Conservation (phyloP, 2,888 invertebrate species). For the Diploptera punctata region DNA sequence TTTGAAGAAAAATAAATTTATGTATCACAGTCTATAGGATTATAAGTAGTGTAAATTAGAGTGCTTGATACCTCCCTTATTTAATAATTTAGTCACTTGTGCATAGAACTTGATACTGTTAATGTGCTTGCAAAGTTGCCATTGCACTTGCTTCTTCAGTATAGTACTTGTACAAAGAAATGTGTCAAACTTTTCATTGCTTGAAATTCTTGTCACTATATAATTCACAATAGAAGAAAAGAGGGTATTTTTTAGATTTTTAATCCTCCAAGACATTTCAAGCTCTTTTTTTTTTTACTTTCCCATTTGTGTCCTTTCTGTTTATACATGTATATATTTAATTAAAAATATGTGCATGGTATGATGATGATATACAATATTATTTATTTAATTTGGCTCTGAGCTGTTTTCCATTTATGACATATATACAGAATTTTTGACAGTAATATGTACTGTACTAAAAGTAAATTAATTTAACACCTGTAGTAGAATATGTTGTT, state of each 20-base stretch:
- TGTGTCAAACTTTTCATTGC: conserved; percentile 4
- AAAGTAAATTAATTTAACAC: not conserved
- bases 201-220: conserved; percentile 9
- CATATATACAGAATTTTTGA: not conserved
- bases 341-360: not conserved
- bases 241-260: conserved; percentile 10
- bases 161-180: conserved; percentile 22
- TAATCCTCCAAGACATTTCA: conserved; percentile 17
- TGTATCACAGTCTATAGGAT: conserved; percentile 15
- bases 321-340: conserved; percentile 9
- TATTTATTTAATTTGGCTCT: not conserved
- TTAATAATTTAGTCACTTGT: conserved; percentile 6
- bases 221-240: not conserved
- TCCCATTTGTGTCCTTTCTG: not conserved
- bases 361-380: not conserved
- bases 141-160: conserved; percentile 24
- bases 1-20: conserved; percentile 9
- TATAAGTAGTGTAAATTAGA: not conserved
- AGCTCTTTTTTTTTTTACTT: not conserved
- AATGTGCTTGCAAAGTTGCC: conserved; percentile 25
- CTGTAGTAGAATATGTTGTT: too few species aligned
- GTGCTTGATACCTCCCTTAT: conserved; percentile 15
- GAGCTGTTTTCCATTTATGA: conserved; percentile 17
- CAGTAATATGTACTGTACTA: not conserved
- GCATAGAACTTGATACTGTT: conserved; percentile 12